Evolutionary conservation across 2,797 vertebrate genomes (phyloP).

Genomic region (Salmo trutta): DNA sequence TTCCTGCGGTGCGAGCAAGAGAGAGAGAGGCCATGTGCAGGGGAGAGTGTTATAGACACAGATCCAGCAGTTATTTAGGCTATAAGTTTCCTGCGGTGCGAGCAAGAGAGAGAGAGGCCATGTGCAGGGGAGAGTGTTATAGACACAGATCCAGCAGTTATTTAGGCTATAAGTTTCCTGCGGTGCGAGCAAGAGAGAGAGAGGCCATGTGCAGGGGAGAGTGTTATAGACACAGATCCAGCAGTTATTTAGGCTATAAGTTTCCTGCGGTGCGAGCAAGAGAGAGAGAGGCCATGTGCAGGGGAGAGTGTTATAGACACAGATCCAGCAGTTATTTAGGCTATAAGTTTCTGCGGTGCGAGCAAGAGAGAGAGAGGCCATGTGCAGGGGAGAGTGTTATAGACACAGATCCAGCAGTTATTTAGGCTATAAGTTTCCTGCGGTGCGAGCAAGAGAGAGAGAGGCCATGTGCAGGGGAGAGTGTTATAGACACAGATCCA

Average conservation of each 20-base stretch:
- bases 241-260: slow-evolving; percentile 26
- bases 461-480: slow-evolving; percentile 20
- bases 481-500: slow-evolving; percentile 40
- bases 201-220: slow-evolving; percentile 20
- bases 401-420: slow-evolving; percentile 30
- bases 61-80: slow-evolving; percentile 18
- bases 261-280: slow-evolving; percentile 11
- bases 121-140: slow-evolving; percentile 37
- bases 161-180: slow-evolving; percentile 22
- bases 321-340: slow-evolving; percentile 16
- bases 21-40: slow-evolving; percentile 15
- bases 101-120: slow-evolving; percentile 11
- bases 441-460: slow-evolving; percentile 7
- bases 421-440: slow-evolving; percentile 22
- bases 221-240: slow-evolving; percentile 40
- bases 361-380: slow-evolving; percentile 11
- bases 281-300: slow-evolving; percentile 16
- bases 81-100: slow-evolving; percentile 19
- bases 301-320: slow-evolving; percentile 39
- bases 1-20: slow-evolving; percentile 8
- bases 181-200: slow-evolving; percentile 7
- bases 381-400: slow-evolving; percentile 37
- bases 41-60: slow-evolving; percentile 39
- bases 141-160: slow-evolving; percentile 30
- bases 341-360: slow-evolving; percentile 19